These are phyloP conservation scores for Gila robusta DNA, from an alignment of 2,797 vertebrate species.

Conservation along the genomic window DNA sequence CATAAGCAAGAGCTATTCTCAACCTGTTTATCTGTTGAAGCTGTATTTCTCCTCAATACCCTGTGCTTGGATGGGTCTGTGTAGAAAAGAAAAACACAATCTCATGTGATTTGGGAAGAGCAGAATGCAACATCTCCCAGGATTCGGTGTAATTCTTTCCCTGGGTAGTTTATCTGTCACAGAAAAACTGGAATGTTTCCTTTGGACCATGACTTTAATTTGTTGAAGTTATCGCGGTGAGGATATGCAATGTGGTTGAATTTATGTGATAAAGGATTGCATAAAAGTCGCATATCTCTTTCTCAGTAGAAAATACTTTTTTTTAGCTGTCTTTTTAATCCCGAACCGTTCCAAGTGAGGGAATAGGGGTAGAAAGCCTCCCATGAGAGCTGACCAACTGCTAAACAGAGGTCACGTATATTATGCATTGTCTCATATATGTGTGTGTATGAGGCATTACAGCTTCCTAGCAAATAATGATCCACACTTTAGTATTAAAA, in stretches of 20 bases:
- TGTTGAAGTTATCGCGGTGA: constrained; percentile 21
- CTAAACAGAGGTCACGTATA: constrained; percentile 21
- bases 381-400: neutral
- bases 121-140: constrained; percentile 39
- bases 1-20: constrained; percentile 10
- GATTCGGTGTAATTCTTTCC: constrained; percentile 21
- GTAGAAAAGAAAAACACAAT: constrained; percentile 29
- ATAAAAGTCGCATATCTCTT: constrained; percentile 26
- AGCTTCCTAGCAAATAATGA: constrained; percentile 39
- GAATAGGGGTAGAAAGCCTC: neutral
- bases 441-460: neutral
- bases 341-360: neutral
- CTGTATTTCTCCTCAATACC: neutral
- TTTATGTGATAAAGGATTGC: constrained; percentile 30
- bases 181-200: constrained; percentile 33
- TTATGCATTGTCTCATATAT: constrained; percentile 22
- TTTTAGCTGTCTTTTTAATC: constrained; percentile 5
- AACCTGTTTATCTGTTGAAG: constrained; percentile 23
- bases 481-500: constrained; percentile 38
- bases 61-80: constrained; percentile 10
- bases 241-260: constrained; percentile 22
- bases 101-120: constrained; percentile 39
- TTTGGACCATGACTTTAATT: constrained; percentile 43
- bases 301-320: constrained; percentile 6
- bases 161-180: constrained; percentile 48